Evolutionary conservation across 2,797 vertebrate genomes (phyloP).

Genomic region (Tarsius wallacei): DNA sequence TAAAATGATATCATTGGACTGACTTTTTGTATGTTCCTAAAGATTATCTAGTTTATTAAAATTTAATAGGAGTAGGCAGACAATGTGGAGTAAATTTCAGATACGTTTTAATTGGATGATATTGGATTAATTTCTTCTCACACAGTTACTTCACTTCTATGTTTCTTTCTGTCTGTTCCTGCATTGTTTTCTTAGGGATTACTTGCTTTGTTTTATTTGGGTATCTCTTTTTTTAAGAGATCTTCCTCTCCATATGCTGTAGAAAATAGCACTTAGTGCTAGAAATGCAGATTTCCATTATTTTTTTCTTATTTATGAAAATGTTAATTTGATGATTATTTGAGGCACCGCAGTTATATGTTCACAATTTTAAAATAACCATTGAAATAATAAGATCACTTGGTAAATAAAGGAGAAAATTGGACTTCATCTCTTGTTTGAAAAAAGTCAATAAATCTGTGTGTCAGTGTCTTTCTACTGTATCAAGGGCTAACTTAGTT

Average conservation of each 20-base stretch:
- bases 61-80: neutral
- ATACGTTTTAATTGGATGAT: neutral
- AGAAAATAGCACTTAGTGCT: neutral
- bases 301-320: neutral
- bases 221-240: neutral
- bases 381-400: neutral
- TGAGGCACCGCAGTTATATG: neutral
- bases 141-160: neutral
- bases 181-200: neutral
- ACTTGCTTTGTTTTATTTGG: conserved; percentile 14
- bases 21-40: neutral
- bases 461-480: neutral
- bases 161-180: neutral
- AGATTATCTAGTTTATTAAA: neutral
- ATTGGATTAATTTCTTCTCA: conserved; percentile 24
- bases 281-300: neutral
- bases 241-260: neutral
- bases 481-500: neutral
- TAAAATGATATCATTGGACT: neutral
- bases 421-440: neutral
- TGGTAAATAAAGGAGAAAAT: conserved; percentile 6
- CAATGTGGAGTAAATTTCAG: neutral
- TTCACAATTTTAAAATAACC: neutral
- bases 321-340: neutral
- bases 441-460: neutral